Conservation (phyloP, 2,888 invertebrate species). For the Platypus cylindrus region DNA sequence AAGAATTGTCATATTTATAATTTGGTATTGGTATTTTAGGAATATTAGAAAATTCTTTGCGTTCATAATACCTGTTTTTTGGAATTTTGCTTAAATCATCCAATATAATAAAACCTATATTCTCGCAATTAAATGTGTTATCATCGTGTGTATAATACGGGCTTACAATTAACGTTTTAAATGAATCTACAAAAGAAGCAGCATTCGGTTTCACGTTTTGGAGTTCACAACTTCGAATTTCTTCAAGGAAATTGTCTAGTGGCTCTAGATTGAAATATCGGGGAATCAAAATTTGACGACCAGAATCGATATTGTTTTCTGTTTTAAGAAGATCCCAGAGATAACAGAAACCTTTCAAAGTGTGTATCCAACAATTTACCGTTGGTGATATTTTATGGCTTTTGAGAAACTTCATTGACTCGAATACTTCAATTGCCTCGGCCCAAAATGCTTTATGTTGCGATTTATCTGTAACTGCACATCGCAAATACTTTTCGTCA, state of each 20-base stretch:
- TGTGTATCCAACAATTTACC: conserved; percentile 6
- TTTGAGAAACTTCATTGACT: conserved; percentile 4
- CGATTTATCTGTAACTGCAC: conserved; percentile 2
- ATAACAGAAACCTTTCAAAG: conserved; percentile 6
- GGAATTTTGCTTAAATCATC: conserved; percentile 1
- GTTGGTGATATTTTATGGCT: conserved; percentile 3
- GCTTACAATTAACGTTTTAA: not conserved
- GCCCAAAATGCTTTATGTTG: conserved; percentile 2
- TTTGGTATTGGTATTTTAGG: conserved; percentile 4
- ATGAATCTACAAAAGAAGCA: conserved; percentile 1
- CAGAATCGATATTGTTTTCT: too few relatives aligned
- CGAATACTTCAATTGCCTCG: conserved; percentile 4
- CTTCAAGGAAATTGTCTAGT: conserved; percentile 4
- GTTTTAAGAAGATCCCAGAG: conserved; percentile 2
- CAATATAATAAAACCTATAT: not conserved
- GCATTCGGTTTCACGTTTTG: conserved; percentile 5
- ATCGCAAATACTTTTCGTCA: not conserved
- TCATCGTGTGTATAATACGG: not conserved
- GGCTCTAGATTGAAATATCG: conserved; percentile 4
- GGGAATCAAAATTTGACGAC: not conserved
- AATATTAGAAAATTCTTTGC: not conserved
- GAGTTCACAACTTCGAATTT: conserved; percentile 3
- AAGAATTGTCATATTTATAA: not conserved
- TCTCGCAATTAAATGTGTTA: not conserved
- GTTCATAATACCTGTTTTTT: not conserved